Evolutionary conservation across 2,797 vertebrate species (phyloP).

Genomic region (Intellagama lesueurii): DNA sequence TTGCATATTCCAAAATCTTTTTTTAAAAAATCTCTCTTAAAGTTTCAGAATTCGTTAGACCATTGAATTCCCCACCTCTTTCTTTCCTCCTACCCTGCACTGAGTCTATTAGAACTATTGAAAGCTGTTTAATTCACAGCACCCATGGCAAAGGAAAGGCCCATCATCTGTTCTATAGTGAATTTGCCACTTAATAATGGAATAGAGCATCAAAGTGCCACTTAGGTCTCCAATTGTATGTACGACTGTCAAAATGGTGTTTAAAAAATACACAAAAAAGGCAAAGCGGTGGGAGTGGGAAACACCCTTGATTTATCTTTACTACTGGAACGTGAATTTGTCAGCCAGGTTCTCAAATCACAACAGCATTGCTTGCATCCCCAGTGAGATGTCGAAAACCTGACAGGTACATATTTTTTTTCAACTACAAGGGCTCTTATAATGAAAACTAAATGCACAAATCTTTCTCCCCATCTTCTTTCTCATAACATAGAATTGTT

Average conservation of each 20-base stretch:
- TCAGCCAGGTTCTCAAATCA: constrained; percentile 95
- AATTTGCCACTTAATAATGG: constrained; percentile 84
- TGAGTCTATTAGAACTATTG: constrained; percentile 47
- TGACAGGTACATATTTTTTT: constrained; percentile 99
- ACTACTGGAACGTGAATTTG: constrained; percentile 90
- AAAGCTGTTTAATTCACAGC: constrained; percentile 80
- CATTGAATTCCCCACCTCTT: constrained; percentile 60
- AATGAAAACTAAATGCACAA: constrained; percentile 97
- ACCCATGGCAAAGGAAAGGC: constrained; percentile 68
- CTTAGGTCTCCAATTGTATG: constrained; percentile 87
- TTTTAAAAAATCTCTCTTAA: constrained; percentile 78
- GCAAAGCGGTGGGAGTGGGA: background rate
- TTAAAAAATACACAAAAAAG: constrained; percentile 60
- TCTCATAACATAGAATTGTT: constrained; percentile 87
- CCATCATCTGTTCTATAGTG: constrained; percentile 81
- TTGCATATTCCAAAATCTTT: constrained; percentile 67
- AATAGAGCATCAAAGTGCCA: constrained; percentile 85
- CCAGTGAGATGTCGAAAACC: constrained; percentile 90
- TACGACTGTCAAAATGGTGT: constrained; percentile 82
- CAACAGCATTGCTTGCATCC: constrained; percentile 88
- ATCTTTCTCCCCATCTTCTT: constrained; percentile 73
- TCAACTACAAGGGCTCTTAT: constrained; percentile 86
- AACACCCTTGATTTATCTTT: constrained; percentile 83
- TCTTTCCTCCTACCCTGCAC: background rate
- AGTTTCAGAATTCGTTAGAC: constrained; percentile 75